Conservation (phyloP, 2,113 vertebrate species). For the Percopsis transmontana region DNA sequence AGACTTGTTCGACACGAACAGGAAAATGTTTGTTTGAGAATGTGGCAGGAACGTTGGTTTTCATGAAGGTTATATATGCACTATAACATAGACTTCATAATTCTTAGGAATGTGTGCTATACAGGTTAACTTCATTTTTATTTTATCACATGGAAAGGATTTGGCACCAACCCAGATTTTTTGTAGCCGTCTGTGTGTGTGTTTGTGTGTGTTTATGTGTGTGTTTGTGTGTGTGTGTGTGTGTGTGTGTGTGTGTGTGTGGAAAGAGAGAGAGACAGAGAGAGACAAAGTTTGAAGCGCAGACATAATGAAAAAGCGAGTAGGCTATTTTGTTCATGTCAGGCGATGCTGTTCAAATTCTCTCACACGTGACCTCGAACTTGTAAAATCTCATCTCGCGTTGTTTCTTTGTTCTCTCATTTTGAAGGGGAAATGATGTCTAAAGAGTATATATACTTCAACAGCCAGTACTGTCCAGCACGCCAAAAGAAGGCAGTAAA, state of each 20-base stretch:
- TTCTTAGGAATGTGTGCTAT: conserved; percentile 62
- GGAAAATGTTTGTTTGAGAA: conserved; percentile 33
- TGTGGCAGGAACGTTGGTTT: conserved; percentile 8
- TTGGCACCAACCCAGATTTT: conserved; percentile 52
- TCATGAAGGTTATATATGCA: conserved; percentile 28
- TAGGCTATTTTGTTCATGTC: conserved; percentile 29
- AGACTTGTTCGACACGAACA: conserved; percentile 22
- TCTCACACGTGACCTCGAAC: conserved; percentile 32
- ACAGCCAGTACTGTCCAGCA: not conserved
- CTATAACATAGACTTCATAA: conserved; percentile 49
- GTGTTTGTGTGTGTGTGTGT: conserved; percentile 28
- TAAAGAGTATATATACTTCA: not conserved
- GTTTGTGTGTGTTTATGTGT: conserved; percentile 35
- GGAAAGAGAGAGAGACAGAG: conserved; percentile 32
- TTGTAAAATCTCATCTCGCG: conserved; percentile 36
- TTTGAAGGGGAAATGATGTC: conserved; percentile 29
- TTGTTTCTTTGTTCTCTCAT: conserved; percentile 36
- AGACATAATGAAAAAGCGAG: conserved; percentile 37
- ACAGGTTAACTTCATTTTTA: conserved; percentile 67
- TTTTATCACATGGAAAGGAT: conserved; percentile 74
- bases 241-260: conserved; percentile 5
- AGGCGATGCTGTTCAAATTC: conserved; percentile 46
- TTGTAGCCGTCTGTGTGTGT: not conserved
- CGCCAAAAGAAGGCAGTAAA: conserved; percentile 6
- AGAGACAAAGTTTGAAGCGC: conserved; percentile 35